Evolutionary conservation across 2,113 vertebrate genomes (phyloP).

Genomic region (Lepidothrix coronata): DNA sequence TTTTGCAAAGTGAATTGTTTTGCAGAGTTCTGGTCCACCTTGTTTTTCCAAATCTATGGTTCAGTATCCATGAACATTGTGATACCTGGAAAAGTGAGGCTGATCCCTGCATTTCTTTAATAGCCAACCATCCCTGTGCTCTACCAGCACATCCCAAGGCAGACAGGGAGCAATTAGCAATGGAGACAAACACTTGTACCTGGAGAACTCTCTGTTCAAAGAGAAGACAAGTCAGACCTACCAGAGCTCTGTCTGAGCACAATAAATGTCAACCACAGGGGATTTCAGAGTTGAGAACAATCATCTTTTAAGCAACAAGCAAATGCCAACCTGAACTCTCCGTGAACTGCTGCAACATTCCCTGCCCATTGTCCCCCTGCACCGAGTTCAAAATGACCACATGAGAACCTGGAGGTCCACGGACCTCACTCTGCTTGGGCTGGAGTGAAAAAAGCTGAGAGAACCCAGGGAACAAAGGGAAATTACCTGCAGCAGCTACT

Average conservation of each 20-base stretch:
- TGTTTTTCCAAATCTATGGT: not conserved
- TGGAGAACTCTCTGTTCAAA: not conserved
- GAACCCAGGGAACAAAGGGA: slow-evolving; percentile 26
- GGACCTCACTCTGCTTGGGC: not conserved
- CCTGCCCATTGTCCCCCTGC: not conserved
- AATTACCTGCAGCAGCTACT: slow-evolving; percentile 22
- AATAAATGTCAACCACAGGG: not conserved
- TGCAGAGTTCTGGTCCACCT: not conserved
- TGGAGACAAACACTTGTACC: not conserved
- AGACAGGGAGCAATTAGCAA: not conserved
- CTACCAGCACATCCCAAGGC: not conserved
- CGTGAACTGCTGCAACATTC: not conserved
- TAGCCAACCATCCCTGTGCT: not conserved
- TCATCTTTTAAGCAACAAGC: not conserved
- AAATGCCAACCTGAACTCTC: slow-evolving; percentile 34
- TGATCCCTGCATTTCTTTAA: not conserved
- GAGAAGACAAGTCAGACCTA: not conserved
- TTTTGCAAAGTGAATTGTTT: not conserved
- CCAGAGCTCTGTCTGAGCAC: not conserved
- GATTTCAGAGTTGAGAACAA: not conserved
- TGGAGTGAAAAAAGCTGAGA: not conserved
- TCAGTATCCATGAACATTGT: not conserved
- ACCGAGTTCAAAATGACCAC: not conserved
- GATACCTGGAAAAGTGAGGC: not conserved
- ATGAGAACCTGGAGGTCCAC: not conserved